These are phyloP conservation scores for Protobothrops flavoviridis DNA, from an alignment of 2,113 vertebrate species.

Conservation along the genomic window DNA sequence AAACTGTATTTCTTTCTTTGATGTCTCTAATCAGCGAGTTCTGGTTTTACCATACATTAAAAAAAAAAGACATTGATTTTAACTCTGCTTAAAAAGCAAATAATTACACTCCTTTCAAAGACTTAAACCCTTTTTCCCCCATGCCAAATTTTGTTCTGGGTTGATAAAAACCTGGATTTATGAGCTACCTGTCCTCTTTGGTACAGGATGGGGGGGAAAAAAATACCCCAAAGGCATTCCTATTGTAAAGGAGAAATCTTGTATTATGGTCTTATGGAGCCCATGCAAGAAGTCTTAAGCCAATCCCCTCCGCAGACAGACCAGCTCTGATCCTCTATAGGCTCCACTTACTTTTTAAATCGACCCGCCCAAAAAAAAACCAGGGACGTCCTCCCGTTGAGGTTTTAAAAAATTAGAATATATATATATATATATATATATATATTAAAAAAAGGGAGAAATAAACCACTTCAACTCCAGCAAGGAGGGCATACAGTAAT, in stretches of 20 bases:
- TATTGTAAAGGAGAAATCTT: not conserved
- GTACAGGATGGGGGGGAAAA: rapidly evolving
- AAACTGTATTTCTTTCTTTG: not conserved
- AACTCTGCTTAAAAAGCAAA: not conserved
- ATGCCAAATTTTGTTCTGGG: not conserved
- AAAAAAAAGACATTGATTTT: not conserved
- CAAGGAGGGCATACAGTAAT: too few relatives aligned
- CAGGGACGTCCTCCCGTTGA: not conserved
- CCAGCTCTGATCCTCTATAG: not conserved
- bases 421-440: too few relatives aligned
- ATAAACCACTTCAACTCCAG: not conserved
- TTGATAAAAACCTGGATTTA: too few relatives aligned
- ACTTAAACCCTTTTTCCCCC: not conserved
- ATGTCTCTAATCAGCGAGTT: not conserved
- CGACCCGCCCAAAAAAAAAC: slow-evolving; percentile 9
- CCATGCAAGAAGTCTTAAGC: not conserved
- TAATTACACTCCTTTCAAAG: not conserved
- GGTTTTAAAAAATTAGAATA: not conserved
- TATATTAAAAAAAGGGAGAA: not conserved
- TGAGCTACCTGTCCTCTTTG: not conserved
- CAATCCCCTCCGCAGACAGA: not conserved
- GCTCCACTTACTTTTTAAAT: slow-evolving; percentile 17
- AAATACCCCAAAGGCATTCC: not conserved
- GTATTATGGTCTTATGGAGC: not conserved
- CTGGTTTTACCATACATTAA: not conserved